Base-by-base conservation (phyloP, 2,888 invertebrate genomes). In the Drosophila histrio region DNA sequence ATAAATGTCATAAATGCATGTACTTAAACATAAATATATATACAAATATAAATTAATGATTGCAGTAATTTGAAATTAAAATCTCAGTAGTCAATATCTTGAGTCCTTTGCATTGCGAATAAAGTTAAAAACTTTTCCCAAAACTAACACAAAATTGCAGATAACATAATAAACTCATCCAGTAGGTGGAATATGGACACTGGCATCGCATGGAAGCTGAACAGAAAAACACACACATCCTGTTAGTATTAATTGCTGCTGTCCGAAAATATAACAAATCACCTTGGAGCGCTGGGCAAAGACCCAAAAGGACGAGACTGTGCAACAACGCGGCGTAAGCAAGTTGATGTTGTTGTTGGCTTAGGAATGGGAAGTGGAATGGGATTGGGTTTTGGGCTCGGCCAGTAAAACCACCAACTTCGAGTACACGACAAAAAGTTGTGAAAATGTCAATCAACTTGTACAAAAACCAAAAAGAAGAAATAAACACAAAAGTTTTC, bases 201-300 rank as follows among this genome's bases (percentile, higher is more conserved):
- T 63, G 56, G 54, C 26, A 32, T 39, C 47, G 39, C n/a, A 58
- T 68, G 68, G 63, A 62, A 73, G 53, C 32, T 60, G 73, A 30
- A 66, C 28, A 60, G 32, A 61, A 65, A 74, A 67, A 82, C 72
- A 79, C 72, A 75, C 76, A 83, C 79, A 87, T 89, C 79, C 87
- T 90, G 89, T 89, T 83, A 73, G 77, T 82, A 87, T 90, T 89
- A 89, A 89, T 89, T 89, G 89, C 88, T 87, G 81, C 89, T 89
- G 89, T 90, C 90, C 81, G 77, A 90, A 88, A 89, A 79, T 82
- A 85, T 90, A 89, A 90, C 88, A 77, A 86, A 89, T 89, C 87
- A 89, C 83, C 86, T 88, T 76, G 69, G 76, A 75, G 87, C 66
- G 72, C 53, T 74, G 65, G 59, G 47, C 64, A 64, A 54, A 69